Percentiles rank a stretch among this genome's conserved stretches.
Conservation (phyloP, 2,797 vertebrate species). For the Crypturellus tataupa region DNA sequence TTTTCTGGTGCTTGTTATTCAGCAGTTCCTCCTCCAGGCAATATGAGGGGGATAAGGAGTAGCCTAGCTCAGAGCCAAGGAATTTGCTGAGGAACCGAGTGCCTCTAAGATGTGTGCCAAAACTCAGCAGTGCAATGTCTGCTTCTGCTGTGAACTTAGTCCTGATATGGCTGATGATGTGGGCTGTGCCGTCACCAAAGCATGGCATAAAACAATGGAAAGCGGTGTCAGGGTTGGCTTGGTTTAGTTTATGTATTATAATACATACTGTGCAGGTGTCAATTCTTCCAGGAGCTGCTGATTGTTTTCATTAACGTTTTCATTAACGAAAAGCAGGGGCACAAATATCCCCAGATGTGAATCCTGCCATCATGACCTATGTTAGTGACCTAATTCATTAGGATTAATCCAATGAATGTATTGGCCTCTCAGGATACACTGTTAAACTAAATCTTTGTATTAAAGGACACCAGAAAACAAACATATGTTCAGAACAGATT, state of each 20-base stretch:
- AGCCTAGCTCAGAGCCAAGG: background rate
- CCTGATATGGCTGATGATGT: fast-evolving
- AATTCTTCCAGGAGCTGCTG: background rate
- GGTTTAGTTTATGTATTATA: background rate
- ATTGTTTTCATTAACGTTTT: no score
- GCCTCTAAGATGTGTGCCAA: fast-evolving
- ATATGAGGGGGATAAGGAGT: background rate
- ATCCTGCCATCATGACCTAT: background rate
- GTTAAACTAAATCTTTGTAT: background rate
- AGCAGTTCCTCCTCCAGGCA: background rate
- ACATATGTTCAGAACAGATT: background rate
- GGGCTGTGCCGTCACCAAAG: no score
- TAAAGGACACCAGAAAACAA: background rate
- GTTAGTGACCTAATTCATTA: background rate
- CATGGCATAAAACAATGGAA: fast-evolving
- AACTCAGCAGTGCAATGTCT: background rate
- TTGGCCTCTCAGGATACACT: background rate
- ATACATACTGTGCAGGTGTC: fast-evolving
- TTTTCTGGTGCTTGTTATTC: background rate
- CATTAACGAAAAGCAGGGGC: background rate
- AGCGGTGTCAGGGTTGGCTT: fast-evolving
- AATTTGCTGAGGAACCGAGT: fast-evolving
- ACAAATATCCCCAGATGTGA: no score
- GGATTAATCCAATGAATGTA: background rate
- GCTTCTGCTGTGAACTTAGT: background rate